Evolutionary conservation across 2,888 invertebrate genomes (phyloP).

Genomic region (Athetis lepigone): DNA sequence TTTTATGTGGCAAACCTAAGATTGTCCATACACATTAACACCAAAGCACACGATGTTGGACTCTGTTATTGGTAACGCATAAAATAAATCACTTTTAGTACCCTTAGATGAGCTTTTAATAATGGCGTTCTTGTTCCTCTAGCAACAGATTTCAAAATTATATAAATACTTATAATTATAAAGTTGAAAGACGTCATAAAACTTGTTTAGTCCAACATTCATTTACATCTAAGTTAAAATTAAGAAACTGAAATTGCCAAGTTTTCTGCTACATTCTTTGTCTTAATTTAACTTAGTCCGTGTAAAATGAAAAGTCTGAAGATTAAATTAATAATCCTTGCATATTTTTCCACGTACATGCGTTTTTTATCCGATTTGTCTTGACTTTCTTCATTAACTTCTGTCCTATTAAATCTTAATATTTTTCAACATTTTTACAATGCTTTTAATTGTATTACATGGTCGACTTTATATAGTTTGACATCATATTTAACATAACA

Average conservation of each 20-base stretch:
- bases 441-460: not conserved
- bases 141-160: not conserved
- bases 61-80: slow-evolving; percentile 8
- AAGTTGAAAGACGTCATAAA: slow-evolving; percentile 9
- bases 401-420: not conserved
- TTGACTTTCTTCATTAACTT: not conserved
- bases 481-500: too few relatives aligned
- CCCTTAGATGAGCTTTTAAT: not conserved
- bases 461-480: not conserved
- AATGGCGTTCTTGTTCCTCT: not conserved
- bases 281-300: slow-evolving; percentile 33
- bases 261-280: slow-evolving; percentile 37
- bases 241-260: slow-evolving; percentile 33
- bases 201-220: slow-evolving; percentile 29
- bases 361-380: not conserved
- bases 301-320: slow-evolving; percentile 21
- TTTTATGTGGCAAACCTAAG: slow-evolving; percentile 16
- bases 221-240: slow-evolving; percentile 36
- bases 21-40: slow-evolving; percentile 26
- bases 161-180: slow-evolving; percentile 19
- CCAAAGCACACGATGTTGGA: slow-evolving; percentile 8
- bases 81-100: slow-evolving; percentile 11
- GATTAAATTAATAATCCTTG: slow-evolving; percentile 14
- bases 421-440: not conserved
- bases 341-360: slow-evolving; percentile 8